Percentiles rank a stretch among this genome's conserved stretches.
Evolutionary conservation across 2,888 invertebrate species (phyloP).

Genomic region (Zootermopsis nevadensis): DNA sequence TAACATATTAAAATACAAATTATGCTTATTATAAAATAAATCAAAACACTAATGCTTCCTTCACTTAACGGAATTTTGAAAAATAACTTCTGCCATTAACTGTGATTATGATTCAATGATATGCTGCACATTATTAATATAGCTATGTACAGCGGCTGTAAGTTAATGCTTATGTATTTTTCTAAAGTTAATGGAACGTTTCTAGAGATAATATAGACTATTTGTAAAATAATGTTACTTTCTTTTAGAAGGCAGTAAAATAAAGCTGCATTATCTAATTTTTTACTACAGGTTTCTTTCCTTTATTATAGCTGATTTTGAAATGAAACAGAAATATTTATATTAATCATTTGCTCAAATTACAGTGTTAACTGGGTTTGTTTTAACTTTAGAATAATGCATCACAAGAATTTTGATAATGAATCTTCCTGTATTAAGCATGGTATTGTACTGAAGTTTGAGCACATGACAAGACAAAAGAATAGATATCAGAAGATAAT

Average conservation of each 20-base stretch:
- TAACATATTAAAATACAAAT: no score
- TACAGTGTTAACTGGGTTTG: neutral
- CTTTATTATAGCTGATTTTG: neutral
- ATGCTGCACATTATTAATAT: neutral
- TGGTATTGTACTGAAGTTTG: neutral
- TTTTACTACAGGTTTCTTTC: neutral
- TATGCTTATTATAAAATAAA: no score
- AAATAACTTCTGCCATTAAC: neutral
- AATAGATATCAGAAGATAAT: conserved; percentile 10
- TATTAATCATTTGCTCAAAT: neutral
- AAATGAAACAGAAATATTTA: neutral
- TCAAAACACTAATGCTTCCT: no score
- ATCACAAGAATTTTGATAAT: no score
- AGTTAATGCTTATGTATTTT: neutral
- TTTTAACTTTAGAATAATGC: no score
- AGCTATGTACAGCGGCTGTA: neutral
- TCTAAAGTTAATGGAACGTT: neutral
- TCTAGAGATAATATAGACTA: neutral
- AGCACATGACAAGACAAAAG: conserved; percentile 14
- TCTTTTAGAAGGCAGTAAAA: neutral
- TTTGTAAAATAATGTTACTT: neutral
- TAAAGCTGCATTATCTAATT: neutral
- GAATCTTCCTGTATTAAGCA: no score
- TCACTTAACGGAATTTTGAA: neutral
- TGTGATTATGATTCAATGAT: neutral